phyloP scores from a whole-genome alignment of 2,888 invertebrate genomes.

The Heliconius sara region DNA sequence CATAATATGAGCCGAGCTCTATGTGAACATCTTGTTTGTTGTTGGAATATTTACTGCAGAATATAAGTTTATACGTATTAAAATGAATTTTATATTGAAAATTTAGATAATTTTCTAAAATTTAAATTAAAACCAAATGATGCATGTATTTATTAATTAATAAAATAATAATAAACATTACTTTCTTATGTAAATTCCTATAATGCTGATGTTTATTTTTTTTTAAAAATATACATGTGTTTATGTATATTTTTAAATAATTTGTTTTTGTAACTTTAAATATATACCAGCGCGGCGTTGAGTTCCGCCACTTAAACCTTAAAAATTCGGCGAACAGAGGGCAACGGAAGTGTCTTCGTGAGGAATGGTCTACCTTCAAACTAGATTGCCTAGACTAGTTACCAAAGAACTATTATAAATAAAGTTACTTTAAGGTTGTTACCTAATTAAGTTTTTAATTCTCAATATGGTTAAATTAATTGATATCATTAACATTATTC shows the following conservation, averaged over 20 bases:
- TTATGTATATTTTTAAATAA: not conserved
- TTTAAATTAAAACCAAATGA: not conserved
- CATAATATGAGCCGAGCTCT: conserved; percentile 20
- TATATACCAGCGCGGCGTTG: not conserved
- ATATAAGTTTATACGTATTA: not conserved
- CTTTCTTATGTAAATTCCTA: not conserved
- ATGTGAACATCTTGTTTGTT: conserved; percentile 8
- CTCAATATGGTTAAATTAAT: too few species aligned
- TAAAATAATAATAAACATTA: too few species aligned
- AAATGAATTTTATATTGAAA: not conserved
- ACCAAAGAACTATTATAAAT: too few species aligned
- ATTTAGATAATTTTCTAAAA: not conserved
- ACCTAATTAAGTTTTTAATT: too few species aligned
- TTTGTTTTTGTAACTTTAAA: not conserved
- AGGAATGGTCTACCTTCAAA: too few species aligned
- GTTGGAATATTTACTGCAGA: not conserved
- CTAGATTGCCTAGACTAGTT: too few species aligned
- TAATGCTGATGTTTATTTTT: not conserved
- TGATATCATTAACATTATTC: too few species aligned
- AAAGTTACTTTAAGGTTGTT: too few species aligned
- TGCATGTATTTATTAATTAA: not conserved
- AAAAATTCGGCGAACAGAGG: too few species aligned
- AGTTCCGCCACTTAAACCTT: too few species aligned
- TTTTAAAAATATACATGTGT: not conserved
- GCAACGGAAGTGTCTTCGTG: too few species aligned